phyloP scores from a whole-genome alignment of 2,113 vertebrate genomes.

The Pygoscelis antarcticus region DNA sequence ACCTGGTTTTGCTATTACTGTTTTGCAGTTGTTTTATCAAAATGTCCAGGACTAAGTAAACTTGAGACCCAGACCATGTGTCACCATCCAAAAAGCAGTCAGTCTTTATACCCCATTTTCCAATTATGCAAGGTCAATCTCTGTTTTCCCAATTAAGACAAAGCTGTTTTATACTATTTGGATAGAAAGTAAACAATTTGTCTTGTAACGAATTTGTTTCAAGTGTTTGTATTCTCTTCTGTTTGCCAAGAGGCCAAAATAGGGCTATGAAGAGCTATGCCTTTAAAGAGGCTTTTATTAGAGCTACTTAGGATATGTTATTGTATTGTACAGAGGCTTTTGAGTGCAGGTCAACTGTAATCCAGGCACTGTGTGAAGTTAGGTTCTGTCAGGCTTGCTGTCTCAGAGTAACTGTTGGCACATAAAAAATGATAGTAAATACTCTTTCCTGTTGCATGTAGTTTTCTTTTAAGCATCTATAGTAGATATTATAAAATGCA shows the following conservation, averaged over 20 bases:
- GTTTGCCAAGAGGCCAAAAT: neutral
- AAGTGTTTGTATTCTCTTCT: neutral
- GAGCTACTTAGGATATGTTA: neutral
- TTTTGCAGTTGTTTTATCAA: neutral
- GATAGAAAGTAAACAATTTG: neutral
- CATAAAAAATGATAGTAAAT: neutral
- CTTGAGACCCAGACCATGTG: neutral
- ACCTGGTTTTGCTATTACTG: neutral
- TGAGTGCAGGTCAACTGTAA: neutral
- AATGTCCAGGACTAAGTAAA: neutral
- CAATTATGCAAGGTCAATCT: neutral
- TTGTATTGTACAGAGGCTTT: neutral
- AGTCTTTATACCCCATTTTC: neutral
- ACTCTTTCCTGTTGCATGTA: neutral
- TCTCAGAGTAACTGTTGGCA: neutral
- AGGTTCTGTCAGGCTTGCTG: neutral
- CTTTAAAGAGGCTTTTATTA: neutral
- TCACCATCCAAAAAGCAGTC: neutral
- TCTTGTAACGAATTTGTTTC: neutral
- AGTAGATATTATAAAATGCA: neutral
- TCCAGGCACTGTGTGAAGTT: neutral
- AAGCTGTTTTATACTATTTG: neutral
- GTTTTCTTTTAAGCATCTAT: neutral
- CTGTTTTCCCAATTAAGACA: neutral
- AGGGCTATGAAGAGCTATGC: neutral